Evolutionary conservation across 2,888 invertebrate species (phyloP), one percentile per base, ranked within the genome.

Genomic region (Conus canariensis): DNA sequence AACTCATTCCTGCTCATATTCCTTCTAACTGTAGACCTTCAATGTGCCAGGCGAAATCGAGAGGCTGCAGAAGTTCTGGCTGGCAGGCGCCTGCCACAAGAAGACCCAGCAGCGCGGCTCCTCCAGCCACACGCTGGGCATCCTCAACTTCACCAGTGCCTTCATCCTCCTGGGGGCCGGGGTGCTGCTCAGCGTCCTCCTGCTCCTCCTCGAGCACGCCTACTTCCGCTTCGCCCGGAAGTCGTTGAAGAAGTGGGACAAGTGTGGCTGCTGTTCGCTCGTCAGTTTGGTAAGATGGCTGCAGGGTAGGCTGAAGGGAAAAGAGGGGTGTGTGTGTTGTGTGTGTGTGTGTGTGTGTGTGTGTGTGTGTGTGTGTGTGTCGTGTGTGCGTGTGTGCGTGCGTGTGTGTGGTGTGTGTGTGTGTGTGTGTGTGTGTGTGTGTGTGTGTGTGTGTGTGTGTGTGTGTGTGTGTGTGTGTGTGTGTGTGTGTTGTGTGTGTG

Each of bases 111-210:
- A 98, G 96, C 93, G 95, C 94, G 8, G 98, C 98, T 98, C 98
- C 96, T 12, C 96, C 96, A 91, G 95, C 96, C 86, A 96, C 97
- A 16, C 45, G 45, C 45, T 94, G 97, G 97, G 97, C 77, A 96
- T 97, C 85, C 96, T 97, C 96, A 99, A 99, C 97, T 99, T 99
- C 97, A 97, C 99, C 96, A 99, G 99, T 92, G 99, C 99, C 88
- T 99, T 99, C 96, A 97, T 99, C 91, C 97, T 99, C 92, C 97
- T 99, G 90, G 98, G 99, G 97, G 98, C 98, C 91, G 99, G 99
- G 83, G 98, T 99, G 94, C 97, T 99, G 92, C 97, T 99, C 93
- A 98, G 99, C 0, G 98, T 98, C 0, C 96, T 98, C 59, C 97
- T 99, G 90, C 97, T 99, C 91, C 97, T 98, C 86, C 97, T 99